phyloP scores from a whole-genome alignment of 2,888 invertebrate species.

The Sphaeridia pumilis region DNA sequence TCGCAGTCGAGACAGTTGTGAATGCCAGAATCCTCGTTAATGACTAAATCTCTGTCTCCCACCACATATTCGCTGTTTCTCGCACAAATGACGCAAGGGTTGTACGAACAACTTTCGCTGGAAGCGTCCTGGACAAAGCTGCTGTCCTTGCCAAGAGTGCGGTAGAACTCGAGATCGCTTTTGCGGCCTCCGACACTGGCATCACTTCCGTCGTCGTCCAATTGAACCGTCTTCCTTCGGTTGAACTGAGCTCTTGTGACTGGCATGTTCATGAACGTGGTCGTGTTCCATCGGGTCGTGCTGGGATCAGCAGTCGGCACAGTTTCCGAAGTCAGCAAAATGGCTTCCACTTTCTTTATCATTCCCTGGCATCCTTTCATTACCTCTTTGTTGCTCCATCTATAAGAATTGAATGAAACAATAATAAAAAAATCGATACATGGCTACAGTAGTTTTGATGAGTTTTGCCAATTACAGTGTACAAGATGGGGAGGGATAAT shows the following conservation, averaged over 20 bases:
- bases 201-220: conserved; percentile 11
- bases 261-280: conserved; percentile 17
- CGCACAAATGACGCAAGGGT: background rate
- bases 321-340: conserved; percentile 5
- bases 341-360: conserved; percentile 18
- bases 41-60: background rate
- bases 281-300: conserved; percentile 13
- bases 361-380: conserved; percentile 17
- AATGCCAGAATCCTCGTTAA: conserved; percentile 14
- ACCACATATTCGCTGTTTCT: background rate
- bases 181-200: background rate
- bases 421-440: no score
- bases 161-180: conserved; percentile 24
- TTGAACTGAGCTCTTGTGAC: conserved; percentile 17
- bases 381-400: conserved; percentile 17
- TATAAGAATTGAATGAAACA: no score
- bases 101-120: background rate
- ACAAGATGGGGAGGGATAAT: no score
- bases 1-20: conserved; percentile 33
- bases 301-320: background rate
- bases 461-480: no score
- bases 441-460: no score
- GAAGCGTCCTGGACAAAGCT: background rate
- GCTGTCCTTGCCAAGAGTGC: conserved; percentile 10
- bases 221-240: conserved; percentile 11